Base-by-base conservation (phyloP, 2,113 vertebrate species). In the Chionomys nivalis region DNA sequence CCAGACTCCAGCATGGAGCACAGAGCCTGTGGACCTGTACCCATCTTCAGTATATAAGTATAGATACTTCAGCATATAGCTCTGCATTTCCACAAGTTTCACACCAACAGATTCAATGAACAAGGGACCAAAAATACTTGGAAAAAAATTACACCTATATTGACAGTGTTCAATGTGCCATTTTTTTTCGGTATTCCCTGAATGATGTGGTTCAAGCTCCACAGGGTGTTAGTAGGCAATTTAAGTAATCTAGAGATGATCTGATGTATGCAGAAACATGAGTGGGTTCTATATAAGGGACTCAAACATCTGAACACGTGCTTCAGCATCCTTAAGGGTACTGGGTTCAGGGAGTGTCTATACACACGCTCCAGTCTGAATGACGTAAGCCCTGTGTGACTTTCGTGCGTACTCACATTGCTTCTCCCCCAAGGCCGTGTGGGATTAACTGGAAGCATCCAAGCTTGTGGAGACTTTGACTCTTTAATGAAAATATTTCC, bases 371-470 rank as follows among this genome's bases (percentile, higher is more conserved):
- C 4, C 28, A 11, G 61, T 93, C 19, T 11, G 76, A n/a, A 36
- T 19, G 11, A 42, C 61, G 5, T 21, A 23, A 16, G 72, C 24
- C 26, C 42, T 9, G 13, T 44, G 36, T 68, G 77, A 85, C 17
- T 52, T 85, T 39, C 23, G 26, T 39, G 36, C 42, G 26, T 91
- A 33, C 31, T 39, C 72, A 47, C 7, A 12, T 2, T 17, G 61
- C 36, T 90, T 90, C 89, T 93, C 81, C 76, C 88, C 94, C 89
- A 92, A 78, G 81, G 58, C 24, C 4, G 76, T 55, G 23, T 11
- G 81, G 24, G 47, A 91, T 65, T 81, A 55, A 66, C 10, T 83
- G 39, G 44, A 91, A 55, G 73, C 1, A 36, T 92, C 66, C 7
- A 10, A 52, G 72, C 13, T 94, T 26, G 23, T 14, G 39, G 78